phyloP scores from a whole-genome alignment of 2,113 vertebrate genomes.

The Rhynchomys soricoides region DNA sequence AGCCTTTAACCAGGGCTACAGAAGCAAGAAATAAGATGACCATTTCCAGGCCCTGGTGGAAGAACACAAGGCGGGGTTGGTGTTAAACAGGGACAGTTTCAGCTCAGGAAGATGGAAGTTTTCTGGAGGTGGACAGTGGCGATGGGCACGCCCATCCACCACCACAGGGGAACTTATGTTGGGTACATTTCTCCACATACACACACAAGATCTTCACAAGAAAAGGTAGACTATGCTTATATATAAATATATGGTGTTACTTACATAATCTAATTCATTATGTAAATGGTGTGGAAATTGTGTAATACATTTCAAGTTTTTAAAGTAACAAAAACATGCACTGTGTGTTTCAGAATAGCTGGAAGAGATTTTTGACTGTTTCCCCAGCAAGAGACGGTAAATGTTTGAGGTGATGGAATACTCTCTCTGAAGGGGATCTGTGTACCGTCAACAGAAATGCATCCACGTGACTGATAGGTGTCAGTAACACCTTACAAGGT shows the following conservation, averaged over 20 bases:
- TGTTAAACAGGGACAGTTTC: accelerated
- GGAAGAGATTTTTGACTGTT: neutral
- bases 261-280: neutral
- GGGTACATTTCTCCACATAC: neutral
- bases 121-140: neutral
- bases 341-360: neutral
- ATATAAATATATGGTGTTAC: neutral
- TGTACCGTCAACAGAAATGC: no score
- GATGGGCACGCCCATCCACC: neutral
- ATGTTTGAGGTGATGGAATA: neutral
- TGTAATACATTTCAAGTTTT: neutral
- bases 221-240: neutral
- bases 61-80: no score
- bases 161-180: neutral
- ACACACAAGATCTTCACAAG: neutral
- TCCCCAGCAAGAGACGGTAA: neutral
- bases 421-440: neutral
- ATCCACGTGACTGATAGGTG: neutral
- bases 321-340: slow-evolving; percentile 6
- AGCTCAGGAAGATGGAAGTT: accelerated
- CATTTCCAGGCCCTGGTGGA: neutral
- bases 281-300: neutral
- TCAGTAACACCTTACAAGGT: neutral
- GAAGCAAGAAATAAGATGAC: neutral
- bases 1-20: accelerated